Evolutionary conservation across 2,888 invertebrate genomes (phyloP), one percentile per base, ranked within the genome.

Genomic region (Melipona bicolor): DNA sequence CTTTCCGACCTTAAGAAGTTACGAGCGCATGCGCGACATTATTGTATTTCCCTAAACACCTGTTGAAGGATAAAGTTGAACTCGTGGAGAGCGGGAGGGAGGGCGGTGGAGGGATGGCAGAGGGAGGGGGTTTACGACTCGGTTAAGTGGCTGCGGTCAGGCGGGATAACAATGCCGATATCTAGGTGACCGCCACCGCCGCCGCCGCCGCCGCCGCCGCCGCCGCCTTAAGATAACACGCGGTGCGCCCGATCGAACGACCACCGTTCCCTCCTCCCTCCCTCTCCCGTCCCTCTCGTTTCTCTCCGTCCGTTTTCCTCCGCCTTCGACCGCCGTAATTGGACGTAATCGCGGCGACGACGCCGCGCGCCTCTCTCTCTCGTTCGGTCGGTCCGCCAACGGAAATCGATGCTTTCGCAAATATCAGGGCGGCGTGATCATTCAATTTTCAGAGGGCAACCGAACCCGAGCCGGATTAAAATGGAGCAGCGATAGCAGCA

Each of bases 41-140:
- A 94, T 94, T 94, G 94, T 94, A 94, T 94, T 94, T 94, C 92
- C 94, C 93, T 92, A 92, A 94, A 94, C 94, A 94, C 94, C 94
- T 94, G 94, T 94, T 94, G 94, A 94, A 94, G 94, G 93, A 91
- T 90, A 89, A 92, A 94, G 92, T 92, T 91, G 91, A 93, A 92
- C 93, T 93, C 92, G 93, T 92, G 93, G 90, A 6, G 19, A 6
- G 54, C 4, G 21, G 54, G 5, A 6, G 21, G 19, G 54, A 3
- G 54, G 19, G 21, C 0, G 21, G 54, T 24, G 24, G 54, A 9
- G 54, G 54, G 4, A 0, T 1, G 21, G 54, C 0, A 21, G 56
- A n/a, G 56, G n/a, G 9, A 11, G 56, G 90, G 88, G 90, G 91
- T 91, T 92, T 90, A 92, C 90, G 88, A 90, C 88, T 91, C 90